Base-by-base conservation (phyloP, 2,113 vertebrate species). In the Meles meles region DNA sequence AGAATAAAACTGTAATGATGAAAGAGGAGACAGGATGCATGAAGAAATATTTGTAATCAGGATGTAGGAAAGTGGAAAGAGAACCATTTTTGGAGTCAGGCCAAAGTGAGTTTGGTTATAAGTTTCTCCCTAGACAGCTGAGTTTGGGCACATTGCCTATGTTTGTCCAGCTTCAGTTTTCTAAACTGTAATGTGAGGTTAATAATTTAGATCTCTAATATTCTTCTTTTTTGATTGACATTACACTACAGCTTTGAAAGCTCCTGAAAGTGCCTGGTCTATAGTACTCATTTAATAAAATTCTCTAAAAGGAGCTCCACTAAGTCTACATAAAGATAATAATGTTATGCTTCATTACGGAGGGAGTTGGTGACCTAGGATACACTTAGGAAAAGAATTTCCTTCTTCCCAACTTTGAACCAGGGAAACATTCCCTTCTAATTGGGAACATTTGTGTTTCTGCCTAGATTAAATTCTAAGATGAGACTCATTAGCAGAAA, bases 101-200 rank as follows among this genome's bases (percentile, higher is more conserved):
- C 57, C 65, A 15, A 57, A 14, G 25, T 44, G 39, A 72, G 25
- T 80, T 76, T 83, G n/a, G 49, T 96, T 76, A 61, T 7, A 79
- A 69, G n/a, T 25, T 84, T 23, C 69, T 71, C 82, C 69, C 82
- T 39, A 71, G 74, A 93, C 39, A 90, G 44, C 52, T 44, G 83
- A 93, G 59, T 21, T 89, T 90, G n/a, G 52, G 42, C 21, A 92
- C 7, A 39, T 23, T 91, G 65, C 80, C 86, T 91, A 74, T 91
- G 88, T 96, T 93, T 74, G 55, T 69, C 63, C 49, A 96, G 89
- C 23, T 84, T 93, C 55, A 93, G 49, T 91, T 97, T 97, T 96
- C 47, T 91, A 84, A 96, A 63, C 17, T 80, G 20, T 77, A 96
- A 74, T 84, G n/a, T 87, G 44, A 31, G 74, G 3, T 74, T 72